Base-by-base conservation (phyloP, 2,797 vertebrate species). In the Onychomys arenicola region DNA sequence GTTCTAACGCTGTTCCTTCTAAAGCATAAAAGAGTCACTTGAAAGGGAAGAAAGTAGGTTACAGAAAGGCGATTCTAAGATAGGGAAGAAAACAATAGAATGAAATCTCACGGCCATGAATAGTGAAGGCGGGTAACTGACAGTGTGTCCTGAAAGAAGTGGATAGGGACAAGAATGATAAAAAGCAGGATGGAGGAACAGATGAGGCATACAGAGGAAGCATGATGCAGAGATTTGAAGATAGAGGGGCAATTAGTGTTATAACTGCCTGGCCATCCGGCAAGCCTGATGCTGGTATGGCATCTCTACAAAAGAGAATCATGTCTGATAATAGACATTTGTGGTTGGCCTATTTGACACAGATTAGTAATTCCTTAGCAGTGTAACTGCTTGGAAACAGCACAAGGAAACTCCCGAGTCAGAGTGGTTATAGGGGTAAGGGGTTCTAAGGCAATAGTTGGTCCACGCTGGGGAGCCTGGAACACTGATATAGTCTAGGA, bases 201-300 rank as follows among this genome's bases (percentile, higher is more conserved):
- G 43, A 55, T 11, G 43, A 89, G 57, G 69, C 17, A 37, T 52
- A 52, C 49, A 29, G 37, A 88, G 27, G 14, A 84, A 92, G 59
- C 14, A 29, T 63, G 73, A 86, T 59, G 12, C 65, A 90, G 63
- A 95, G 49, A 94, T 93, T 91, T 87, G 73, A 90, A 96, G 63
- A 43, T 77, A 85, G 55, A 92, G 21, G 46, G 29, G 85, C 83
- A 65, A 76, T 59, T 43, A 59, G 77, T 86, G 81, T 75, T 71
- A 4, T 29, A 86, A 49, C 46, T 90, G 9, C 8, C 69, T 92
- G 59, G n/a, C 40, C 40, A 59, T 76, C 49, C 69, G 69, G 37
- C 63, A 61, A 89, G 29, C 5, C 13, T 94, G 57, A 69, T 89
- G 23, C n/a, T 89, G 37, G 29, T 55, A 71, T 40, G 43, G 57